Base-by-base conservation (phyloP, 2,113 vertebrate species). In the Raja brachyura region DNA sequence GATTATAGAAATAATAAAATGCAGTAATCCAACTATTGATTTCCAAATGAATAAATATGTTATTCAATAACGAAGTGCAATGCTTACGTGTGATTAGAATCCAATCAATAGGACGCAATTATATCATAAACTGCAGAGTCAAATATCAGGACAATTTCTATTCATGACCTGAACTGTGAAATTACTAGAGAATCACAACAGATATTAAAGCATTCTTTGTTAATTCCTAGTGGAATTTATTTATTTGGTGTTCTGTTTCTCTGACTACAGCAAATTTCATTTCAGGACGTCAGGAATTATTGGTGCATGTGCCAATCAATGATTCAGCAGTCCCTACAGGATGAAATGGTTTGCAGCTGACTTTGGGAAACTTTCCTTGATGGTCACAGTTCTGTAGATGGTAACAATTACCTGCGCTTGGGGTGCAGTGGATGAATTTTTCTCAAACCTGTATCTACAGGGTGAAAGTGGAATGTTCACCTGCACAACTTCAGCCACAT, bases 81-180 rank as follows among this genome's bases (percentile, higher is more conserved):
- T 83, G 25, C 3, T 18, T 7, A 48, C 8, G 20, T 10, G 79
- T 83, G 79, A 83, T 83, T 83, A 54, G 48, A 83, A 56, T 56
- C 48, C 48, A 83, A 56, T 83, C 48, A 56, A 11, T 83, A 48
- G 48, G 79, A 56, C 25, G 39, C 79, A 56, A 83, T 83, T 39
- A 83, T 22, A 83, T 83, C 79, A 83, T 83, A 83, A 83, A 25
- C 79, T 83, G 79, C 39, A 56, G 3, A 48, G 48, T 54, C 79
- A 83, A 83, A 48, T 25, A 83, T 83, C 48, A 83, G 79, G 56
- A 83, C 48, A 56, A 8, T 83, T 83, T 83, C 79, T 56, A 83
- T 83, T 83, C 79, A 83, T 83, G 25, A 25, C 4, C 48, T 83
- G 20, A 56, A 22, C 8, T 33, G 48, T 83, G 79, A 83, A 25